Evolutionary conservation across 2,888 invertebrate species (phyloP).

Genomic region (Parnassius glacialis): DNA sequence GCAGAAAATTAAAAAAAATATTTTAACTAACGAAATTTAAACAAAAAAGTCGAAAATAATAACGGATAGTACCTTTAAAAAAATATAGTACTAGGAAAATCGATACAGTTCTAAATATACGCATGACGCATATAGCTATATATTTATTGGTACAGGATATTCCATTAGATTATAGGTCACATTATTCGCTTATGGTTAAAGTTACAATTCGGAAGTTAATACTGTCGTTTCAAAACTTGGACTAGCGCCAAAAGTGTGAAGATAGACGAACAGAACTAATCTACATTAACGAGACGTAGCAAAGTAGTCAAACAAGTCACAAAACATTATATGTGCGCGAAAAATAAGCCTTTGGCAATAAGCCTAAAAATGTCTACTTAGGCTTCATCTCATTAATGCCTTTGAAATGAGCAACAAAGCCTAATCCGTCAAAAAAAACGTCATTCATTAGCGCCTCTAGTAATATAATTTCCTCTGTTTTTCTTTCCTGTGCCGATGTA

Average conservation of each 20-base stretch:
- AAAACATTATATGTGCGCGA: neutral
- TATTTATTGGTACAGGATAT: constrained; percentile 21
- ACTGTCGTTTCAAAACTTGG: constrained; percentile 61
- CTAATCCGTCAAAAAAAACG: constrained; percentile 21
- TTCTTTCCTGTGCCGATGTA: constrained; percentile 65
- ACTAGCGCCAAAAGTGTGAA: constrained; percentile 55
- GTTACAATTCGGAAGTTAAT: constrained; percentile 44
- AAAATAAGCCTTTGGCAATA: constrained; percentile 2
- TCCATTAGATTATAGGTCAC: constrained; percentile 21
- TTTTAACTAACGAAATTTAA: no score
- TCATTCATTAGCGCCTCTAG: constrained; percentile 41
- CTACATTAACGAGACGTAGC: constrained; percentile 20
- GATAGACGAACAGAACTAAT: constrained; percentile 21
- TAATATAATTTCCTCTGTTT: constrained; percentile 56
- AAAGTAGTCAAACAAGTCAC: constrained; percentile 9
- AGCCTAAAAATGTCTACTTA: constrained; percentile 23
- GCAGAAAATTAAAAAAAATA: no score
- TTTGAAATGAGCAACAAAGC: constrained; percentile 17
- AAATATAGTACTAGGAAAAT: neutral
- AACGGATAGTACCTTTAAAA: no score
- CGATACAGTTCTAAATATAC: neutral
- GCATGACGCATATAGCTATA: neutral
- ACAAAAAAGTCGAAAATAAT: no score
- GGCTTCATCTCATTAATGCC: constrained; percentile 21
- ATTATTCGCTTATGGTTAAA: constrained; percentile 28